A percentile compares a stretch with the other conserved stretches of the same genome.
phyloP scores from a whole-genome alignment of 2,113 vertebrate species.

The Prunella fulvescens region DNA sequence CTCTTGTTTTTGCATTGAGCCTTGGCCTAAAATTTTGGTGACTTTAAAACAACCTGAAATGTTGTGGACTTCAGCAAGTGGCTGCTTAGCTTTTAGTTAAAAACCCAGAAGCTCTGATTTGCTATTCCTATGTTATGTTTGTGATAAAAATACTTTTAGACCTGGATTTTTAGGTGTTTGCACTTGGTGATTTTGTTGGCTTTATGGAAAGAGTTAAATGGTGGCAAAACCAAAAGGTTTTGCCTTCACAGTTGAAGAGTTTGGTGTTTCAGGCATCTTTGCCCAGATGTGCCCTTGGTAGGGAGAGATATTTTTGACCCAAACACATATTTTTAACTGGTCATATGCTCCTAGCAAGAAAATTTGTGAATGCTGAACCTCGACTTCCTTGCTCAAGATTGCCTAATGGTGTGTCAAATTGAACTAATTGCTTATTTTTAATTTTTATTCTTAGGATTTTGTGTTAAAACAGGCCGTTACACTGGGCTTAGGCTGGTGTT shows the following conservation, averaged over 20 bases:
- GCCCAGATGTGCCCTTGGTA: not conserved
- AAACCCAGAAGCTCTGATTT: not conserved
- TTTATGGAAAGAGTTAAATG: not conserved
- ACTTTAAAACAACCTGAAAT: not conserved
- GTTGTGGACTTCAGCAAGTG: not conserved
- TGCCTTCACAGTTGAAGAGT: not conserved
- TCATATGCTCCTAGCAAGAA: not conserved
- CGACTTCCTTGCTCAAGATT: not conserved
- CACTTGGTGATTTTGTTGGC: not conserved
- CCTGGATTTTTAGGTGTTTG: not conserved
- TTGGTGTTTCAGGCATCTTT: not conserved
- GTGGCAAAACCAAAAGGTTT: not conserved
- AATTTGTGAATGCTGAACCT: not conserved
- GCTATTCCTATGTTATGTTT: rapidly evolving
- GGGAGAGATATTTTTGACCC: not conserved
- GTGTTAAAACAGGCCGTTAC: not conserved
- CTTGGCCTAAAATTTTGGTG: not conserved
- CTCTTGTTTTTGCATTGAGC: rapidly evolving
- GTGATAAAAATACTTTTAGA: not conserved
- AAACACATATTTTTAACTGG: not conserved
- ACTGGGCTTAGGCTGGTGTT: not conserved
- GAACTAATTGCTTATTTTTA: not conserved
- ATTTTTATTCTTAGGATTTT: not conserved
- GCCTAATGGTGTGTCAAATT: not conserved
- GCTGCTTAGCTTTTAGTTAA: not conserved